Evolutionary conservation across 2,113 vertebrate species (phyloP).

Genomic region (Passer montanus): DNA sequence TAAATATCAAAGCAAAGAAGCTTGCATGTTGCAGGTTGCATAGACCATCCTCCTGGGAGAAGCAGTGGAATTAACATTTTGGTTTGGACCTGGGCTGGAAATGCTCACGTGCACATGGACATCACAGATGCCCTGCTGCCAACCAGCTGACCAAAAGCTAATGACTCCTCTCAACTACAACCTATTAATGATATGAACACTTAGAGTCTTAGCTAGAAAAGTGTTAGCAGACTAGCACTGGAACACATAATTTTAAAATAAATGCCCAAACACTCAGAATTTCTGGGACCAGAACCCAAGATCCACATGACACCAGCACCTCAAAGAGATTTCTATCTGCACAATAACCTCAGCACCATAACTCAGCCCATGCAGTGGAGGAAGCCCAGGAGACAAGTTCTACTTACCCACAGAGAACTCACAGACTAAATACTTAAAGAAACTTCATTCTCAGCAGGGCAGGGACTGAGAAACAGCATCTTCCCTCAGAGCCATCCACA

Average conservation of each 20-base stretch:
- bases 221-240: neutral
- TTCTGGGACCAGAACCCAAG: neutral
- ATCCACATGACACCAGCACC: neutral
- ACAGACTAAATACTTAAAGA: neutral
- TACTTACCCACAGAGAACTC: neutral
- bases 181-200: neutral
- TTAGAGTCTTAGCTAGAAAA: neutral
- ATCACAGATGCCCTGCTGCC: neutral
- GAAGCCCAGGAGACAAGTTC: neutral
- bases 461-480: neutral
- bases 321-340: neutral
- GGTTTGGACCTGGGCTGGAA: neutral
- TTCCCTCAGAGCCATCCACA: neutral
- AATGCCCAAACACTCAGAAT: neutral
- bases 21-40: neutral
- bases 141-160: neutral
- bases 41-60: neutral
- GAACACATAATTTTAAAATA: neutral
- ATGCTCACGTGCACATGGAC: fast-evolving
- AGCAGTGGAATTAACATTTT: neutral
- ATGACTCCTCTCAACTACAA: neutral
- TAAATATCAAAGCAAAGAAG: neutral
- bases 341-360: neutral
- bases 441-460: neutral
- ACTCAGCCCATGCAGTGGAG: neutral